phyloP scores from a whole-genome alignment of 2,797 vertebrate species.

The Oreochromis grahami region DNA sequence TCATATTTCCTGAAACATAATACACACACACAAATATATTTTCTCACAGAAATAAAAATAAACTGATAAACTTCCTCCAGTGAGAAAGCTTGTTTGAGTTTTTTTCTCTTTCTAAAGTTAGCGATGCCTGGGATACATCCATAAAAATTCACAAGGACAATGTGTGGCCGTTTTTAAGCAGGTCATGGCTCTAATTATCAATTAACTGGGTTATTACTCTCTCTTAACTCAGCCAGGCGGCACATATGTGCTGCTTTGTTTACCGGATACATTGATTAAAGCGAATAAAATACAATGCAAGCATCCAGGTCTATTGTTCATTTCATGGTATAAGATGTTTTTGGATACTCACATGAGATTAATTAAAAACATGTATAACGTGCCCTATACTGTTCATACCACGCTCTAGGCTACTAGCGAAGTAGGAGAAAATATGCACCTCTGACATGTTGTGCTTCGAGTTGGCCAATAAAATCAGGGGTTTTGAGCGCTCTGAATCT shows the following conservation, averaged over 20 bases:
- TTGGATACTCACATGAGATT: conserved; percentile 52
- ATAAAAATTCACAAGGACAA: conserved; percentile 46
- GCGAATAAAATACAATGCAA: conserved; percentile 45
- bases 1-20: conserved; percentile 48
- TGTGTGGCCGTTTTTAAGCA: conserved; percentile 45
- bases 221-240: conserved; percentile 32
- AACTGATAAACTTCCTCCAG: conserved; percentile 36
- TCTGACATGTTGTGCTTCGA: conserved; percentile 25
- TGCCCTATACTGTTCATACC: conserved; percentile 11
- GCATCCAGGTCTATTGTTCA: conserved; percentile 41
- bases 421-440: conserved; percentile 26
- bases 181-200: conserved; percentile 52
- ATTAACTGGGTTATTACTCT: conserved; percentile 59
- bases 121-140: conserved; percentile 45
- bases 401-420: conserved; percentile 30
- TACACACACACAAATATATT: conserved; percentile 17
- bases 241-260: conserved; percentile 48
- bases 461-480: conserved; percentile 27
- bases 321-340: conserved; percentile 45
- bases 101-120: conserved; percentile 47
- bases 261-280: conserved; percentile 34
- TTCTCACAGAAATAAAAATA: conserved; percentile 50
- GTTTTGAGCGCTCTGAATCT: background rate
- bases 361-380: conserved; percentile 52
- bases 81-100: conserved; percentile 34